Base-by-base conservation (phyloP, 2,797 vertebrate genomes). In the Oryzias dopingdopingensis region DNA sequence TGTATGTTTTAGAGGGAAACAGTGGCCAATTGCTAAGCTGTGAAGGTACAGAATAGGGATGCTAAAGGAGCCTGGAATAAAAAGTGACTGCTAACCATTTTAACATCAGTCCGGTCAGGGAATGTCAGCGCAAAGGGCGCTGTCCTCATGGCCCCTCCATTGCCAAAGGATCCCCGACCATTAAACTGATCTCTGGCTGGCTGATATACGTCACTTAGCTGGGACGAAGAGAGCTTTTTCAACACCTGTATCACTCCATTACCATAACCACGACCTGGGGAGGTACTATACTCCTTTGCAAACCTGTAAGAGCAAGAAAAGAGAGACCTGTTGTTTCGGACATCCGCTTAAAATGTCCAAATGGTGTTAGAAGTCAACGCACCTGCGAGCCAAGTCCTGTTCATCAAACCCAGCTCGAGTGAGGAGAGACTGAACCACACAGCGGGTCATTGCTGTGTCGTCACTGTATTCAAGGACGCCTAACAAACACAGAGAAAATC, bases 111-210 rank as follows among this genome's bases (percentile, higher is more conserved):
- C 18, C 81, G 0, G 1, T 90, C 82, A 0, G 88, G 85, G 42
- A 96, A 99, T 37, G 91, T 90, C 15, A 99, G 82, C 0, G 96
- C 83, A 14, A 99, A 94, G 59, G 94, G 94, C 0, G 94, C 95
- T 0, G 95, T 93, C 82, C 97, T 93, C 97, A 99, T 99, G 69
- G 97, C 97, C 0, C 96, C 97, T 0, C 97, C 97, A 0, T 99
- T 99, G 24, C 97, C 97, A 0, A 96, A 99, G 49, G 97, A 99
- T 47, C 97, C 97, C 2, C 95, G 94, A 5, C 97, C 97, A 0
- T 93, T 95, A 60, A 99, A 99, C 87, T 99, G 97, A 72, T 94
- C 93, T 45, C 92, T 91, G 0, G 97, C 97, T 0, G 97, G 97
- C 78, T 96, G 95, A 58, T 94, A 98, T 42, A 99, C 93, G 0